Conservation (phyloP, 2,113 vertebrate genomes). For the Heptranchias perlo region DNA sequence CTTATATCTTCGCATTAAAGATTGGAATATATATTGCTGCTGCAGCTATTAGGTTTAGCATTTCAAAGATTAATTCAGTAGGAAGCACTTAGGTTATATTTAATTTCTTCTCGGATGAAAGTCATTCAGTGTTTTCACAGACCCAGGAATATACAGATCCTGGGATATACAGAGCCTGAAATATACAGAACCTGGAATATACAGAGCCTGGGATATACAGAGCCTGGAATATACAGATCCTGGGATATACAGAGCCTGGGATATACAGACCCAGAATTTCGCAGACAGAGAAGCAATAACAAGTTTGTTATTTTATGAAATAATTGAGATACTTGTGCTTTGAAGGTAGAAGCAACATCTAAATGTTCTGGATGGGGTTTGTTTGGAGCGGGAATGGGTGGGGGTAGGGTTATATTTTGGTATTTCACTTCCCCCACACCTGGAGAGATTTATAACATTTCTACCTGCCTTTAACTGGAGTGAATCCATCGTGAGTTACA, state of each 20-base stretch:
- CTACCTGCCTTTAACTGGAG: background rate
- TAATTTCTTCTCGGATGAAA: background rate
- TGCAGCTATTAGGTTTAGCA: background rate
- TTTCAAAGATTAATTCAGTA: background rate
- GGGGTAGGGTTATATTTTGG: too few species aligned
- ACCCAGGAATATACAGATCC: background rate
- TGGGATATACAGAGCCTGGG: too few species aligned
- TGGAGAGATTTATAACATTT: background rate
- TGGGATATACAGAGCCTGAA: background rate
- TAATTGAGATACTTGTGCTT: too few species aligned
- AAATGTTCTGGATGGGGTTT: too few species aligned
- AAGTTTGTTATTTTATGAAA: too few species aligned
- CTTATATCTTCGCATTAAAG: background rate
- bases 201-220: background rate
- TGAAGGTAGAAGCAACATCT: too few species aligned
- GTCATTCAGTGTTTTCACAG: background rate
- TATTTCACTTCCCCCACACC: background rate
- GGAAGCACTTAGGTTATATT: background rate
- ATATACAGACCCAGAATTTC: background rate
- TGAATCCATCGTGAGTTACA: background rate
- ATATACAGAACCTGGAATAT: background rate
- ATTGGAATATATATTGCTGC: background rate
- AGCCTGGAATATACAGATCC: too few species aligned
- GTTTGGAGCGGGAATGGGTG: too few species aligned
- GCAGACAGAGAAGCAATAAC: background rate